Evolutionary conservation across 2,888 invertebrate genomes (phyloP).

Genomic region (Patella depressa): DNA sequence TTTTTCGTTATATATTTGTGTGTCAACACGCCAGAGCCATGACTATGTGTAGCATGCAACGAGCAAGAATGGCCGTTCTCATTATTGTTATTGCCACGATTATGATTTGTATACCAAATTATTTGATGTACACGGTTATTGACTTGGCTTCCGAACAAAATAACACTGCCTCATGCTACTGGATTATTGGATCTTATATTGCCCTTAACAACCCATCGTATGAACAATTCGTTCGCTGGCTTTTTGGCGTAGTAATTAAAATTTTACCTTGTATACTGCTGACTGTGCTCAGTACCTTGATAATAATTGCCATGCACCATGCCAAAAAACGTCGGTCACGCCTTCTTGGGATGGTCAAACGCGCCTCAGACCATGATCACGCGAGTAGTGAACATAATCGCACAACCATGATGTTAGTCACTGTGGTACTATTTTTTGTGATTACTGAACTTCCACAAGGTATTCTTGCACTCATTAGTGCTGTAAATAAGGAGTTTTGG

Average conservation of each 20-base stretch:
- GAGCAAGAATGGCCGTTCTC: conserved; percentile 64
- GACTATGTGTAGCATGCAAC: conserved; percentile 62
- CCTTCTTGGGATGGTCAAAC: conserved; percentile 60
- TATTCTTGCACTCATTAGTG: conserved; percentile 79
- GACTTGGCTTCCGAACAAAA: conserved; percentile 17
- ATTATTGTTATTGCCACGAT: conserved; percentile 60
- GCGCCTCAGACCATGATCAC: conserved; percentile 63
- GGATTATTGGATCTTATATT: conserved; percentile 55
- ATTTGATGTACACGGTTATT: conserved; percentile 59
- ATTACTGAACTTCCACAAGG: conserved; percentile 92
- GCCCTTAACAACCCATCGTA: conserved; percentile 48
- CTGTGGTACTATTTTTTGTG: conserved; percentile 87
- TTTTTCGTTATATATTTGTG: conserved; percentile 84
- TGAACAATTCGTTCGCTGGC: conserved; percentile 83
- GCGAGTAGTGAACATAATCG: conserved; percentile 75
- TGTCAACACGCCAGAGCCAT: conserved; percentile 67
- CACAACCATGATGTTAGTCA: conserved; percentile 90
- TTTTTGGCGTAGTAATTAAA: conserved; percentile 93
- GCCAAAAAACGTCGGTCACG: conserved; percentile 61
- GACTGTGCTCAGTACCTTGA: conserved; percentile 76
- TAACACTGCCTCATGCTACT: conserved; percentile 46
- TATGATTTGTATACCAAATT: conserved; percentile 67
- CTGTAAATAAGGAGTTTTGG: conserved; percentile 75
- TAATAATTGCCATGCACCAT: conserved; percentile 67
- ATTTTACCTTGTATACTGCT: conserved; percentile 89